Conservation (phyloP, 2,888 invertebrate species). For the Junonia oenone region DNA sequence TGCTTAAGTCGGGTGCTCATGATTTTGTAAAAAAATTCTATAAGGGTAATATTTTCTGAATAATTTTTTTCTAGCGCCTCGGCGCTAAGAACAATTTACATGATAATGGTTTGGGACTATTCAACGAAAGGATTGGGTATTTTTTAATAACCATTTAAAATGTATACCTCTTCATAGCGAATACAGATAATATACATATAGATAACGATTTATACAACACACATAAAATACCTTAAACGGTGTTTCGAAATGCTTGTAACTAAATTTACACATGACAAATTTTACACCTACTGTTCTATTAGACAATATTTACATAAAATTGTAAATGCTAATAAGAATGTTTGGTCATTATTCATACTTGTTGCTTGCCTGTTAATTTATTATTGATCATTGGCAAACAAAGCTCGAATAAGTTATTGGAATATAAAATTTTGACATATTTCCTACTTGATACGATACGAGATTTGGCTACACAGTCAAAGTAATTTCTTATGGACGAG, state of each 20-base stretch:
- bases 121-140: slow-evolving; percentile 9
- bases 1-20: slow-evolving; percentile 43
- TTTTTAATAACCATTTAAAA: neutral
- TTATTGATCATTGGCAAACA: slow-evolving; percentile 6
- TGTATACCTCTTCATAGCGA: neutral
- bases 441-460: too few relatives aligned
- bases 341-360: slow-evolving; percentile 19
- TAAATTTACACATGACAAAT: slow-evolving; percentile 17
- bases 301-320: slow-evolving; percentile 22
- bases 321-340: slow-evolving; percentile 26
- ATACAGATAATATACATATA: neutral
- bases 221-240: slow-evolving; percentile 4
- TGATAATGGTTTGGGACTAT: slow-evolving; percentile 45
- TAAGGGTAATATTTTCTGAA: slow-evolving; percentile 55
- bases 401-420: neutral
- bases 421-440: neutral
- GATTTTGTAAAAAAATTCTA: slow-evolving; percentile 41
- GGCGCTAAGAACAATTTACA: slow-evolving; percentile 69
- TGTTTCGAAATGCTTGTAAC: slow-evolving; percentile 1
- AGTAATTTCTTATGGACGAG: neutral
- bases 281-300: slow-evolving; percentile 22
- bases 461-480: neutral
- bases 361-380: slow-evolving; percentile 15
- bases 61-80: slow-evolving; percentile 30
- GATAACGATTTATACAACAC: neutral